Evolutionary conservation across 35 echinoderm and acorn worm genomes (phyloP).

Genomic region (Ophioderma brevispina): DNA sequence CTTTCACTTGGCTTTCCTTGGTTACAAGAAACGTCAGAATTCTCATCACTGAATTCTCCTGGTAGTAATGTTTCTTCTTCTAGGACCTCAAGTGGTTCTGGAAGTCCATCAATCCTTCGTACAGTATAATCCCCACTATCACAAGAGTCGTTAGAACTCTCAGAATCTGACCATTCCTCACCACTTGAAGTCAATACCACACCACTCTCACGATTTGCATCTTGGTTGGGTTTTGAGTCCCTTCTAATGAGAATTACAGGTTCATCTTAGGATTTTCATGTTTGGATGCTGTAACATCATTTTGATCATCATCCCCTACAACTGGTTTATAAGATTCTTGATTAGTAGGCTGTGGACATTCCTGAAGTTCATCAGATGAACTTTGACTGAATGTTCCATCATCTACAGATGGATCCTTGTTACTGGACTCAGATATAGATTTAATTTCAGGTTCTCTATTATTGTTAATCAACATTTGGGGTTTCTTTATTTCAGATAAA

Average conservation of each 20-base stretch:
- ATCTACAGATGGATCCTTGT: neutral
- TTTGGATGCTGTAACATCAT: too few species aligned
- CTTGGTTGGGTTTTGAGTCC: neutral
- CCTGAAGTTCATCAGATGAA: neutral
- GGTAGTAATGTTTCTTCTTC: constrained; percentile 16
- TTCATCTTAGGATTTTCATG: too few species aligned
- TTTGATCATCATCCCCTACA: neutral
- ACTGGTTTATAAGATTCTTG: neutral
- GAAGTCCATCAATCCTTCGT: neutral
- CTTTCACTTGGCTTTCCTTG: too few species aligned
- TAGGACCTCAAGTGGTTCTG: constrained; percentile 27
- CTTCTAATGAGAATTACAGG: neutral
- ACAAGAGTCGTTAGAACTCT: neutral
- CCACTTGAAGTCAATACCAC: neutral
- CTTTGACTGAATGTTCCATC: neutral
- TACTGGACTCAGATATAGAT: neutral
- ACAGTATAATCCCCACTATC: neutral
- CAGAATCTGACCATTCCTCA: neutral
- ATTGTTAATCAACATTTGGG: too few species aligned
- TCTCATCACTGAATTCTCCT: constrained; percentile 20
- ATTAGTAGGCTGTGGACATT: neutral
- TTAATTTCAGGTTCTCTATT: too few species aligned
- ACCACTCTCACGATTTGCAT: neutral
- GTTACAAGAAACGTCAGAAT: neutral
- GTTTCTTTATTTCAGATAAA: too few species aligned